Evolutionary conservation across 2,797 vertebrate species (phyloP).

Genomic region (Labeo calbasu): DNA sequence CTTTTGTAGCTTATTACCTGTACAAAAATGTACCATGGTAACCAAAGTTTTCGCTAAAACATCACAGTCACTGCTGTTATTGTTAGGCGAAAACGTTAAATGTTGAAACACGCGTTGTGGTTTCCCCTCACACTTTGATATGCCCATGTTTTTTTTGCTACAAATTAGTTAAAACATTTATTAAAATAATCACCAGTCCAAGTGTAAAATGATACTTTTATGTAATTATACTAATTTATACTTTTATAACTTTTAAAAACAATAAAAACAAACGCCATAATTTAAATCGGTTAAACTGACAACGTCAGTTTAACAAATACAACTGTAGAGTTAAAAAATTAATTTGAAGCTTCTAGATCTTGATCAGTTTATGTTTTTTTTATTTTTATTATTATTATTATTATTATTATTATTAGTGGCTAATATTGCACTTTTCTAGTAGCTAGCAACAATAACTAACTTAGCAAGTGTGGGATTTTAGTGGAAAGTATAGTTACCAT

Average conservation of each 20-base stretch:
- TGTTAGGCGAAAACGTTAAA: neutral
- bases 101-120: neutral
- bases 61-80: neutral
- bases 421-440: slow-evolving; percentile 1
- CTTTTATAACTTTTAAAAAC: neutral
- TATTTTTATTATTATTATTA: no score
- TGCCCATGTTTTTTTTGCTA: neutral
- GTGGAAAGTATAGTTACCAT: slow-evolving; percentile 1
- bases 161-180: neutral
- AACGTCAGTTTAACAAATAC: neutral
- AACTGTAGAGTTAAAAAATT: neutral
- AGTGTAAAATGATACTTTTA: neutral
- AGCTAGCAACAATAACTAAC: neutral
- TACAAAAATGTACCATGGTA: neutral
- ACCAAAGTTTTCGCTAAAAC: neutral
- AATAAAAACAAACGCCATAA: neutral
- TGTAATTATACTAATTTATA: no score
- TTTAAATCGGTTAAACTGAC: neutral
- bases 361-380: neutral
- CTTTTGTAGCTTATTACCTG: neutral
- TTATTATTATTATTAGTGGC: neutral
- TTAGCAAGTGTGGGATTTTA: slow-evolving; percentile 1
- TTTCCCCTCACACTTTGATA: neutral
- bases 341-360: neutral
- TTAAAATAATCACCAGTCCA: neutral